A percentile compares a stretch with the other conserved stretches of the same genome.
Conservation (phyloP, 2,113 vertebrate genomes). For the Varanus salvator region DNA sequence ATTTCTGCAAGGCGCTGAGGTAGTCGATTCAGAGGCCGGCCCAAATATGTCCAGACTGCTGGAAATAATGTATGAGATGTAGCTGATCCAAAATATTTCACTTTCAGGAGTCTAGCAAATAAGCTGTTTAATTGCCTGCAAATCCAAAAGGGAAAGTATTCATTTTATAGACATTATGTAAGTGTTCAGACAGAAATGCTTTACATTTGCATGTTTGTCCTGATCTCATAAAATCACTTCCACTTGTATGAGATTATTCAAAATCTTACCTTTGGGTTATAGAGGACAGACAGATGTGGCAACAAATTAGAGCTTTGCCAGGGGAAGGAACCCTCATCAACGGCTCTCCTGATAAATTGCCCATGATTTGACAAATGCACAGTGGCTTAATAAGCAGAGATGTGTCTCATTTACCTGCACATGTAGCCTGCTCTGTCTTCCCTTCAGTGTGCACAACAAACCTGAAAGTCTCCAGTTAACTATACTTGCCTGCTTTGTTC, state of each 20-base stretch:
- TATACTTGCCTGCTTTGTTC: not conserved
- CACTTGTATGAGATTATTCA: slow-evolving; percentile 55
- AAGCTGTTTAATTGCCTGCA: slow-evolving; percentile 65
- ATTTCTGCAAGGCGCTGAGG: slow-evolving; percentile 45
- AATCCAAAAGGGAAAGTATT: slow-evolving; percentile 71
- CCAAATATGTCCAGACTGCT: slow-evolving; percentile 46
- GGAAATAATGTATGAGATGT: slow-evolving; percentile 60
- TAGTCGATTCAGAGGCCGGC: slow-evolving; percentile 52
- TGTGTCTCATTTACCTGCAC: too few species aligned
- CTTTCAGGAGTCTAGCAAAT: slow-evolving; percentile 71
- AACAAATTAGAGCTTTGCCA: not conserved
- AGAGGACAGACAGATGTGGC: not conserved
- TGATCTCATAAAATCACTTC: slow-evolving; percentile 60
- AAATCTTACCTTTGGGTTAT: slow-evolving; percentile 26
- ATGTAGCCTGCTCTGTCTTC: too few species aligned
- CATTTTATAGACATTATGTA: slow-evolving; percentile 73
- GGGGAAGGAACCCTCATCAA: not conserved
- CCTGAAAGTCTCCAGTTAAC: not conserved
- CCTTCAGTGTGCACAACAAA: not conserved
- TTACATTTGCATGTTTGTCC: slow-evolving; percentile 59
- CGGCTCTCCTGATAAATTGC: not conserved
- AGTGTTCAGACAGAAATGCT: slow-evolving; percentile 51
- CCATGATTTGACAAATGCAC: not conserved
- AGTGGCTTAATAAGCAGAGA: not conserved
- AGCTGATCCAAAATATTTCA: slow-evolving; percentile 59